Evolutionary conservation across 2,797 vertebrate species (phyloP).

Genomic region (Clamator glandarius): DNA sequence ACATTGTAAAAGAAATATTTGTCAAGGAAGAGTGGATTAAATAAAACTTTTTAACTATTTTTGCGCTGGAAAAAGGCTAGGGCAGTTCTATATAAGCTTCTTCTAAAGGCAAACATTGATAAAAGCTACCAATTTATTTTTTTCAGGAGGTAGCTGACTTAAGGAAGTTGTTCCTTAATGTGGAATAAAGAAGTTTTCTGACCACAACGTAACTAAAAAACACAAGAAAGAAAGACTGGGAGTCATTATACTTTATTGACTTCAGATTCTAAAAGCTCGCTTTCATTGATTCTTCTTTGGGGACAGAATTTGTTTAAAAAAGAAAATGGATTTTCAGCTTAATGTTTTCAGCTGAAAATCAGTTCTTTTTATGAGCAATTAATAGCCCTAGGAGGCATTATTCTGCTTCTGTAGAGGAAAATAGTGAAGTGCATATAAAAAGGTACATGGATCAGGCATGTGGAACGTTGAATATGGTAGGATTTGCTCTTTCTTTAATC

Average conservation of each 20-base stretch:
- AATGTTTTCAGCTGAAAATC: background rate
- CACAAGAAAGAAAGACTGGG: background rate
- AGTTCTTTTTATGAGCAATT: background rate
- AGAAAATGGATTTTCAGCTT: background rate
- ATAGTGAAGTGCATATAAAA: background rate
- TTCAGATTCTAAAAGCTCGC: background rate
- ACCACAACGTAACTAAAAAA: background rate
- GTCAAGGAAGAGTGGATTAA: conserved; percentile 25
- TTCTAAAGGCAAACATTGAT: background rate
- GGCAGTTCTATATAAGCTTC: background rate
- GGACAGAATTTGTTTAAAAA: background rate
- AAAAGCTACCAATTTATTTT: background rate
- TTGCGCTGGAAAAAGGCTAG: background rate
- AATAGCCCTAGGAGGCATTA: background rate
- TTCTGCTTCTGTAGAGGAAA: background rate
- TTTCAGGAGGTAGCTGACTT: background rate
- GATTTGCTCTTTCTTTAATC: background rate
- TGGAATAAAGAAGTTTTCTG: background rate
- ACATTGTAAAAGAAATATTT: conserved; percentile 52
- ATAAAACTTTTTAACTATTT: conserved; percentile 37
- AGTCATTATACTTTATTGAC: background rate
- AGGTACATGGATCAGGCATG: background rate
- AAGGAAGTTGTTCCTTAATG: background rate
- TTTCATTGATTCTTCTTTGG: background rate
- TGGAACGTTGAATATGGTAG: background rate